Conservation (phyloP, 1,140 invertebrate species). For the Vanessa tameamea region DNA sequence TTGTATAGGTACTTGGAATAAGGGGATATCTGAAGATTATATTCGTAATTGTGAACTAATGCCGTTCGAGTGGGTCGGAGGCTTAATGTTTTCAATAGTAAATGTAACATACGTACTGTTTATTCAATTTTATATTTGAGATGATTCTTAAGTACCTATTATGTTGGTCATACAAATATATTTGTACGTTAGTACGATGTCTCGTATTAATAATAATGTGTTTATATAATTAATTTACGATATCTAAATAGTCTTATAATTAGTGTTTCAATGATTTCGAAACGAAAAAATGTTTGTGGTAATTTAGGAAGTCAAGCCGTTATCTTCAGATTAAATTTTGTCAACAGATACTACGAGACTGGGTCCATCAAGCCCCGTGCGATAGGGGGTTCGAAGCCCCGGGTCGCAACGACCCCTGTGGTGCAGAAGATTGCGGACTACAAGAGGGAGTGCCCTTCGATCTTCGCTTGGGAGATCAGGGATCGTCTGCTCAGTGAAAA, state of each 20-base stretch:
- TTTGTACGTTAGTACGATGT: neutral
- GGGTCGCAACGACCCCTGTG: conserved; percentile 97
- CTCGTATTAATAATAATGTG: neutral
- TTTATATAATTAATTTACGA: too few species aligned
- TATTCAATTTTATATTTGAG: conserved; percentile 15
- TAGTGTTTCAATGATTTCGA: neutral
- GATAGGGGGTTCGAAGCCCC: conserved; percentile 96
- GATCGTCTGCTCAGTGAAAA: conserved; percentile 97
- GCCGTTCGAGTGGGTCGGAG: conserved; percentile 56
- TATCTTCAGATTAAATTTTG: conserved; percentile 13
- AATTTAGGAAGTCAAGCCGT: neutral
- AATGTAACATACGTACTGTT: conserved; percentile 40
- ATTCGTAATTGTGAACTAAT: conserved; percentile 73
- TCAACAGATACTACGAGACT: conserved; percentile 97
- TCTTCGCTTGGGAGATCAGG: conserved; percentile 99
- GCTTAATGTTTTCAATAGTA: conserved; percentile 47
- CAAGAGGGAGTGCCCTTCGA: conserved; percentile 97
- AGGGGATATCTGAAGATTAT: conserved; percentile 70
- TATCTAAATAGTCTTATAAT: neutral
- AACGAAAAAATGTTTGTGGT: neutral
- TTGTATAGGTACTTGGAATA: conserved; percentile 72
- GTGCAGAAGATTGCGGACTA: conserved; percentile 97
- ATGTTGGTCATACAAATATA: conserved; percentile 11
- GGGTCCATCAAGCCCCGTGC: conserved; percentile 97
- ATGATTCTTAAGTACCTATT: conserved; percentile 17